Percentiles rank a stretch among this genome's conserved stretches.
These are phyloP conservation scores for Byasa hedistus DNA, from an alignment of 2,888 invertebrate genomes.

Conservation along the genomic window DNA sequence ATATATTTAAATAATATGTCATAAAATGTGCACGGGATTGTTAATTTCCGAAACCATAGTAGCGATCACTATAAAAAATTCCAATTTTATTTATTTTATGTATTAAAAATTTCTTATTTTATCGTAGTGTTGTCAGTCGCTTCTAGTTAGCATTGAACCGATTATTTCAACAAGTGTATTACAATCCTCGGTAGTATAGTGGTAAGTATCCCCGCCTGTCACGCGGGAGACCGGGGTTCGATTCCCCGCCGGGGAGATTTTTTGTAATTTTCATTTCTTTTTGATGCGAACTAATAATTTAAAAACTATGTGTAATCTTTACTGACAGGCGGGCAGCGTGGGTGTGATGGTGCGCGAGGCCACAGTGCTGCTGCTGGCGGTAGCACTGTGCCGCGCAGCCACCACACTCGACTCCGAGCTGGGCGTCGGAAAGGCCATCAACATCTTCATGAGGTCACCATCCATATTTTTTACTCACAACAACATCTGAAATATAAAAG, in stretches of 20 bases:
- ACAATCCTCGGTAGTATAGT: constrained; percentile 78
- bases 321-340: constrained; percentile 49
- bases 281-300: too few species aligned
- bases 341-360: constrained; percentile 72
- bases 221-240: constrained; percentile 81
- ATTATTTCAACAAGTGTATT: constrained; percentile 6
- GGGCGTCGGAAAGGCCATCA: constrained; percentile 90
- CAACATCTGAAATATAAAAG: neutral
- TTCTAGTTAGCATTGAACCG: neutral
- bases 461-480: neutral
- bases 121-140: neutral
- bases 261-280: too few species aligned
- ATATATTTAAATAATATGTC: too few species aligned
- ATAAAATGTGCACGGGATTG: too few species aligned
- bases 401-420: constrained; percentile 77
- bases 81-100: neutral
- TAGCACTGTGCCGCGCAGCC: constrained; percentile 82
- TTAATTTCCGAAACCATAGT: neutral
- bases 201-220: constrained; percentile 81
- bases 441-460: constrained; percentile 83
- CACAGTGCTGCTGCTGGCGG: constrained; percentile 77
- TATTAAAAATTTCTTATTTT: neutral
- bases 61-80: neutral
- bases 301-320: constrained; percentile 15
- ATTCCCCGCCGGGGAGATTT: constrained; percentile 72